Evolutionary conservation across 2,797 vertebrate genomes (phyloP).

Genomic region (Serranus cabrilla): DNA sequence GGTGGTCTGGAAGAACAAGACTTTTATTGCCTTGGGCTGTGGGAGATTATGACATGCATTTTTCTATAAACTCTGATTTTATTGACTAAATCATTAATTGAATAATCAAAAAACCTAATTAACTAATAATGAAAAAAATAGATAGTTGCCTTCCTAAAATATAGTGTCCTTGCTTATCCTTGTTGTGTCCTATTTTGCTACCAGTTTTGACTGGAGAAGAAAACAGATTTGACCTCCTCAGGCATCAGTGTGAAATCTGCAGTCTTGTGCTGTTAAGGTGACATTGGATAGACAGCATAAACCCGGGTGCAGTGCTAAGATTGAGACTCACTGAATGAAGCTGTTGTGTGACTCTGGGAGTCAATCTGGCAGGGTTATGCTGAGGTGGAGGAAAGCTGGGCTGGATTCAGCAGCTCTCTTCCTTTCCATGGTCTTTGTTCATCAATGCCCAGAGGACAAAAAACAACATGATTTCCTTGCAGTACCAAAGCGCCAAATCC

Average conservation of each 20-base stretch:
- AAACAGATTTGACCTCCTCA: not conserved
- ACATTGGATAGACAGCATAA: conserved; percentile 44
- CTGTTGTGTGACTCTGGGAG: conserved; percentile 33
- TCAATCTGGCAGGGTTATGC: conserved; percentile 44
- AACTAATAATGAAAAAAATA: not conserved
- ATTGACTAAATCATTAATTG: not conserved
- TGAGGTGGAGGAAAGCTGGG: conserved; percentile 32
- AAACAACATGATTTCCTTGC: conserved; percentile 11
- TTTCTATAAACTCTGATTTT: not conserved
- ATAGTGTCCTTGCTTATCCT: not conserved
- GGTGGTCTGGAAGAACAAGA: not conserved
- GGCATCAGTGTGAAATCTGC: conserved; percentile 4
- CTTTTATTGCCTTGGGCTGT: not conserved
- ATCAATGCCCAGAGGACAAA: conserved; percentile 6
- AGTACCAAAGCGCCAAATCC: conserved; percentile 9
- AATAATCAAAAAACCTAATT: not conserved
- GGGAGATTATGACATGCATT: not conserved
- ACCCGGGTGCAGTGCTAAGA: conserved; percentile 14
- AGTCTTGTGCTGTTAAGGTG: conserved; percentile 23
- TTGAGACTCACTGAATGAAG: conserved; percentile 35
- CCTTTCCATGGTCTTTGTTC: conserved; percentile 28
- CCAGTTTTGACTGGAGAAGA: conserved; percentile 1
- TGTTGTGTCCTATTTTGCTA: conserved; percentile 5
- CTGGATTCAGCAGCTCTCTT: conserved; percentile 51
- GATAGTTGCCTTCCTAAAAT: not conserved